These are phyloP conservation scores for Pristionchus entomophagus DNA, from an alignment of 2,888 invertebrate species.

Conservation along the genomic window DNA sequence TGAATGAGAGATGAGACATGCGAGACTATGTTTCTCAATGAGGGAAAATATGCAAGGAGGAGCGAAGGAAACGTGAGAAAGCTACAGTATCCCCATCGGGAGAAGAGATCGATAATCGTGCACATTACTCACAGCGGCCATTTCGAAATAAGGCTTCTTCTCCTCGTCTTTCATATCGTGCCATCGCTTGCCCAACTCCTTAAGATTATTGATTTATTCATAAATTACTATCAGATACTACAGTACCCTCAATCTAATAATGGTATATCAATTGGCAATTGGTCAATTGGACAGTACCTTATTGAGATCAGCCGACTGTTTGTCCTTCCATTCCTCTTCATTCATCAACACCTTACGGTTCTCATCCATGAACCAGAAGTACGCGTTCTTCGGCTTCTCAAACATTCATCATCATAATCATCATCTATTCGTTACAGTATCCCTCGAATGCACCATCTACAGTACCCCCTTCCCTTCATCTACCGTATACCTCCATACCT, in stretches of 20 bases:
- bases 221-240: background rate
- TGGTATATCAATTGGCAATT: background rate
- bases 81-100: no score
- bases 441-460: background rate
- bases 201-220: background rate
- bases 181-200: conserved; percentile 97
- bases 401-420: background rate
- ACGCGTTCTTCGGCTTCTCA: conserved; percentile 96
- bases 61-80: background rate
- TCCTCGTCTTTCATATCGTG: conserved; percentile 99
- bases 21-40: background rate
- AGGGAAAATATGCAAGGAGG: background rate
- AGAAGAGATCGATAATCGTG: background rate
- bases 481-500: no score
- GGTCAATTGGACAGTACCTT: conserved; percentile 83
- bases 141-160: conserved; percentile 90
- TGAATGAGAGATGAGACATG: conserved; percentile 81
- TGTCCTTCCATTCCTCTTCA: conserved; percentile 91
- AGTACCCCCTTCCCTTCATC: background rate
- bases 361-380: conserved; percentile 99
- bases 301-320: conserved; percentile 93
- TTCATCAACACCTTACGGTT: conserved; percentile 98
- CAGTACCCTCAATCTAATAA: background rate
- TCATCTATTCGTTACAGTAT: no score
- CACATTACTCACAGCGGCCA: conserved; percentile 48